Conservation (phyloP, 1,140 invertebrate species). For the Bombus breviceps region DNA sequence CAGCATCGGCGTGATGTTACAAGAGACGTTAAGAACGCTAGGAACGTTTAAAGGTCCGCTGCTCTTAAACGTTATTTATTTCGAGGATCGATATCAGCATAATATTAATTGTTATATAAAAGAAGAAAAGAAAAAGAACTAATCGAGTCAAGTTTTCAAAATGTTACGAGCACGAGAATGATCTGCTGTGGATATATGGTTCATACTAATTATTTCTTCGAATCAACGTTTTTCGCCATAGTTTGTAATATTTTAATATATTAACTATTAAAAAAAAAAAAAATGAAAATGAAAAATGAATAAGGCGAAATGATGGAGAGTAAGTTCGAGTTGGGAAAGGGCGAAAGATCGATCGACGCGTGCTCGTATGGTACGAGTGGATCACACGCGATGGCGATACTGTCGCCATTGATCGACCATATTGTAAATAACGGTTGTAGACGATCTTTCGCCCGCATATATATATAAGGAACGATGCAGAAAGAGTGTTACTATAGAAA, state of each 20-base stretch:
- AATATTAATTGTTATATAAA: conserved; percentile 70
- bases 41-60: conserved; percentile 47
- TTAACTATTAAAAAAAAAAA: conserved; percentile 56
- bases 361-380: neutral
- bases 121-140: conserved; percentile 35
- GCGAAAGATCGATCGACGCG: conserved; percentile 55
- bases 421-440: neutral
- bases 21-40: conserved; percentile 17
- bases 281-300: neutral
- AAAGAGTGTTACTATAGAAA: neutral
- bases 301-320: neutral
- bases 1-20: conserved; percentile 9
- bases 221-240: conserved; percentile 68
- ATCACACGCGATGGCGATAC: neutral
- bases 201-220: conserved; percentile 68
- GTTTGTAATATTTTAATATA: conserved; percentile 74
- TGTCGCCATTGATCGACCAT: neutral
- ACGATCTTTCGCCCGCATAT: conserved; percentile 60
- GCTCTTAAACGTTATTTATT: conserved; percentile 61
- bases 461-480: neutral
- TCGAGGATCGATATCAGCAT: conserved; percentile 68
- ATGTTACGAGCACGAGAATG: conserved; percentile 54
- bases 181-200: conserved; percentile 51
- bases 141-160: conserved; percentile 64
- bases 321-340: conserved; percentile 28